Evolutionary conservation across 2,888 invertebrate genomes (phyloP).

Genomic region (Hirudinaria manillensis): DNA sequence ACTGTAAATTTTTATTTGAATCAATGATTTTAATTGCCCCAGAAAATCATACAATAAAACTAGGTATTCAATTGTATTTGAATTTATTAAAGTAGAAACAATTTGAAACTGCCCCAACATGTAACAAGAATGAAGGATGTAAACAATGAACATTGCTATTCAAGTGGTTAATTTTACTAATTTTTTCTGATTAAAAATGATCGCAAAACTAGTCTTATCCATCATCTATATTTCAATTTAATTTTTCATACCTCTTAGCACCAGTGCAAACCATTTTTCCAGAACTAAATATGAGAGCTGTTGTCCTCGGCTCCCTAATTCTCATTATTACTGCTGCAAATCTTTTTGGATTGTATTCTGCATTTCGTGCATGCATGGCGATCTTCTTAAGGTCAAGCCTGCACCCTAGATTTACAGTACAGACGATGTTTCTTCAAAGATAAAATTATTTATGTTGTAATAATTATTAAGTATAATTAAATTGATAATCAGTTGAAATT

Average conservation of each 20-base stretch:
- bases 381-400: slow-evolving; percentile 93
- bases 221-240: too few relatives aligned
- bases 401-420: slow-evolving; percentile 88
- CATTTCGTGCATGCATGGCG: slow-evolving; percentile 92
- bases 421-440: slow-evolving; percentile 79
- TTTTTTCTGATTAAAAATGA: too few relatives aligned
- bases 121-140: too few relatives aligned
- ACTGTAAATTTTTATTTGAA: slow-evolving; percentile 49
- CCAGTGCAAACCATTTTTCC: slow-evolving; percentile 84
- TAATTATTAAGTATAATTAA: not conserved
- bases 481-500: too few relatives aligned
- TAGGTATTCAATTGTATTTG: too few relatives aligned
- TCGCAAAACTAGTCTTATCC: too few relatives aligned
- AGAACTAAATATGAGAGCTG: slow-evolving; percentile 74
- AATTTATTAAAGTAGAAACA: too few relatives aligned
- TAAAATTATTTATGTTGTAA: slow-evolving; percentile 17
- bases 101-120: too few relatives aligned
- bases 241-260: slow-evolving; percentile 61
- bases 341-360: slow-evolving; percentile 96
- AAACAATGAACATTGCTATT: too few relatives aligned
- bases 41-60: too few relatives aligned
- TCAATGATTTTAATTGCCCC: too few relatives aligned
- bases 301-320: slow-evolving; percentile 73
- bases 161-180: too few relatives aligned
- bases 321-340: slow-evolving; percentile 98